Evolutionary conservation across 2,888 invertebrate genomes (phyloP), one percentile per base, ranked within the genome.

Genomic region (Molanna angustata): DNA sequence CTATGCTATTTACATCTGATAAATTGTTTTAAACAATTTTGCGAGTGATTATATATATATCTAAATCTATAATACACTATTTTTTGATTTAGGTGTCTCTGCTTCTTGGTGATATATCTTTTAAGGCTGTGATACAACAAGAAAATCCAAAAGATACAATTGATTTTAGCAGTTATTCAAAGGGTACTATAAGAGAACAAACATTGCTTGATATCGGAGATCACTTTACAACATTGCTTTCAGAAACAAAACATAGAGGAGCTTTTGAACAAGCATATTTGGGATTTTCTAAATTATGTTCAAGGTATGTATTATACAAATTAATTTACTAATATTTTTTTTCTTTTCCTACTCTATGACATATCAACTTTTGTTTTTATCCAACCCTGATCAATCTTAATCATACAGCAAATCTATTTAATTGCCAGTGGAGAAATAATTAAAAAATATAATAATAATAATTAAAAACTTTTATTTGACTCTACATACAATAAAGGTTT

Each of bases 221-320:
- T 19, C 84, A 85, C 64, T 84, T 89, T 64, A 80, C 84, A 1
- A 64, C 71, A 2, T 71, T 90, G 27, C 77, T 92, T 18, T 73
- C 82, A 0, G 82, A 84, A 66, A 90, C 93, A 1, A 91, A 93
- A 67, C 98, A 98, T 71, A 79, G 95, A 54, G 98, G 98, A 1
- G 97, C 97, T n/a, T 96, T 97, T 70, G 97, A 98, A 67, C 91
- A 95, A 70, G 94, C 93, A 0, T 91, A 91, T 65, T 84, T 91
- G 9, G 96, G 94, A 0, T 96, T 96, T 71, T 82, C 83, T 1
- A 80, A 83, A 63, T 72, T 94, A 40, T 85, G 91, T 60, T 71
- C 78, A 0, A 80, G 86, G 68, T 78, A 45, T 27, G 6, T 27
- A 11, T 27, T 7, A 7, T 27, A 27, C 27, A 27, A 7, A 6